These are phyloP conservation scores for Scolopax rusticola DNA, from an alignment of 2,797 vertebrate species.

Conservation along the genomic window DNA sequence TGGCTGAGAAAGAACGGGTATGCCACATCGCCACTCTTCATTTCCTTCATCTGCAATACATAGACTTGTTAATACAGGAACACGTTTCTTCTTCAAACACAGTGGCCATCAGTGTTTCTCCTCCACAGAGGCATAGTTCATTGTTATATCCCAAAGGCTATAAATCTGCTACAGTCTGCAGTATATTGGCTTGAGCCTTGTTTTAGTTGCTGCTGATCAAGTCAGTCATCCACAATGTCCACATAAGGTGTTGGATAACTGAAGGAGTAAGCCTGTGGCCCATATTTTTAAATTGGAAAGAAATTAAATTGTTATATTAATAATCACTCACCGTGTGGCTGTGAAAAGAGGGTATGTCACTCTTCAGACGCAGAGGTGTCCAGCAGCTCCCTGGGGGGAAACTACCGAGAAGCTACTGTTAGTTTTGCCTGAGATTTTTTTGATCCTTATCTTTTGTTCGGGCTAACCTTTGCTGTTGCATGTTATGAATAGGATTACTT, in stretches of 20 bases:
- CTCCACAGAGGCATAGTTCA: neutral
- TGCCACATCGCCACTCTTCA: neutral
- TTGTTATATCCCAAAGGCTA: neutral
- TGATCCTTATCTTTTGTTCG: neutral
- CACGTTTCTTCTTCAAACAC: neutral
- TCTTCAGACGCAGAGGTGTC: no score
- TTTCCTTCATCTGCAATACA: neutral
- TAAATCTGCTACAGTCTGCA: neutral
- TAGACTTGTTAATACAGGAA: neutral
- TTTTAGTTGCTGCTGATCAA: neutral
- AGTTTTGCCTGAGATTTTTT: neutral
- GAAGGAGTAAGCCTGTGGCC: neutral
- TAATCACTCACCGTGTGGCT: neutral
- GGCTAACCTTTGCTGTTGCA: neutral
- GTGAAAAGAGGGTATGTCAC: neutral
- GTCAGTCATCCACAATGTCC: neutral
- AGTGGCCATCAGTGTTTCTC: neutral
- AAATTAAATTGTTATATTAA: neutral
- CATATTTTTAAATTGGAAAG: neutral
- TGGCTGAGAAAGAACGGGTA: neutral
- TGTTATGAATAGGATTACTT: neutral
- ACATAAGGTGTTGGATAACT: fast-evolving
- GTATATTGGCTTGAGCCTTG: neutral
- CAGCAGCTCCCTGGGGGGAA: neutral
- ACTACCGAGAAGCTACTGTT: neutral